Evolutionary conservation across 2,797 vertebrate genomes (phyloP).

Genomic region (Trachops cirrhosus): DNA sequence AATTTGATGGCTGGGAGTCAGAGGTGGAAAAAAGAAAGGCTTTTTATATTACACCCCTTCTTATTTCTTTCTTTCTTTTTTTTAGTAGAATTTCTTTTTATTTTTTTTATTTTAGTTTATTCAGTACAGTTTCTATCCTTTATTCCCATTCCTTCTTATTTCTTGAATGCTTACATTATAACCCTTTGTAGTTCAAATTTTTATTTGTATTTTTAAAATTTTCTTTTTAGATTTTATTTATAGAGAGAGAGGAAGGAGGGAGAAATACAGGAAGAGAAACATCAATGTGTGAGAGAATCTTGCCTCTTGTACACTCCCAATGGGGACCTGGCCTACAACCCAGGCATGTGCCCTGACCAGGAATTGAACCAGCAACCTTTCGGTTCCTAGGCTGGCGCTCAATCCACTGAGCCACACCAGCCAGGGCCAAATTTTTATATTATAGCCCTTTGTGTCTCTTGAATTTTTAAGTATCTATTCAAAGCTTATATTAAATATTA

Average conservation of each 20-base stretch:
- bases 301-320: no score
- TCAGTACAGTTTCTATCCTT: no score
- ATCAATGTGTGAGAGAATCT: no score
- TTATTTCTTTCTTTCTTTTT: not conserved
- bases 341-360: no score
- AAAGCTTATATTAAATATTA: constrained; percentile 1
- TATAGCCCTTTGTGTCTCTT: not conserved
- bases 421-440: not conserved
- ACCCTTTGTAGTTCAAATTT: not conserved
- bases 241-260: not conserved
- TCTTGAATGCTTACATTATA: not conserved
- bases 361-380: no score
- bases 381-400: no score
- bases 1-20: not conserved
- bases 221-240: not conserved
- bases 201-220: not conserved
- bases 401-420: no score
- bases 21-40: not conserved
- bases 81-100: no score
- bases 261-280: not conserved
- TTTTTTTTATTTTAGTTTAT: no score
- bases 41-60: not conserved
- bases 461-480: constrained; percentile 4
- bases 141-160: no score
- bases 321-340: no score